A percentile compares a stretch with the other conserved stretches of the same genome.
phyloP scores from a whole-genome alignment of 1,140 invertebrate genomes.

The Orius insidiosus region DNA sequence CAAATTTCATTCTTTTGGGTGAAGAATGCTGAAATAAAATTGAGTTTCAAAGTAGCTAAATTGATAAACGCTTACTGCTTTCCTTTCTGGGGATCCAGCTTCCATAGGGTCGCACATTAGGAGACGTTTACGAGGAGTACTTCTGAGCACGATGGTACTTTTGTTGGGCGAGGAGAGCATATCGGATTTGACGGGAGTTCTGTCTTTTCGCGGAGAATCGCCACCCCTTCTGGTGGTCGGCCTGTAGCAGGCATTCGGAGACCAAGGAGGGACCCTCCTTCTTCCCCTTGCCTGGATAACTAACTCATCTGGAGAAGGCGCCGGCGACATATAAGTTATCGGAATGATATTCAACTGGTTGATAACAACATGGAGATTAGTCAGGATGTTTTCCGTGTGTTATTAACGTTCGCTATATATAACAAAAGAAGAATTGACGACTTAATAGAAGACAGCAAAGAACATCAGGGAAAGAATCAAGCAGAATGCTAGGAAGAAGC shows the following conservation, averaged over 20 bases:
- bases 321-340: slow-evolving; percentile 27
- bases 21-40: slow-evolving; percentile 13
- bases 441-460: too few relatives aligned
- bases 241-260: slow-evolving; percentile 45
- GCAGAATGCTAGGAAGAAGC: too few relatives aligned
- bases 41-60: too few relatives aligned
- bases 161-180: slow-evolving; percentile 33
- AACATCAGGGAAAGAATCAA: too few relatives aligned
- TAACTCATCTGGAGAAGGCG: slow-evolving; percentile 48
- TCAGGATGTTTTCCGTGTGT: slow-evolving; percentile 4
- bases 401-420: too few relatives aligned
- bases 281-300: slow-evolving; percentile 47
- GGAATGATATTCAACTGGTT: slow-evolving; percentile 19
- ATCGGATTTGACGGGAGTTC: slow-evolving; percentile 14
- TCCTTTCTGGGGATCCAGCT: slow-evolving; percentile 34
- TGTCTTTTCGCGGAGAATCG: slow-evolving; percentile 23
- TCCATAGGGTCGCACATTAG: slow-evolving; percentile 29
- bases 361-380: slow-evolving; percentile 8
- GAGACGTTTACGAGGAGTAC: slow-evolving; percentile 42
- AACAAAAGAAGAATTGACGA: too few relatives aligned
- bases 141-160: slow-evolving; percentile 32
- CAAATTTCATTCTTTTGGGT: slow-evolving; percentile 22
- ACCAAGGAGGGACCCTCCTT: slow-evolving; percentile 34
- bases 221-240: slow-evolving; percentile 29
- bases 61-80: slow-evolving; percentile 16